These are phyloP conservation scores for Zootoca vivipara DNA, from an alignment of 2,113 vertebrate species.

Conservation along the genomic window DNA sequence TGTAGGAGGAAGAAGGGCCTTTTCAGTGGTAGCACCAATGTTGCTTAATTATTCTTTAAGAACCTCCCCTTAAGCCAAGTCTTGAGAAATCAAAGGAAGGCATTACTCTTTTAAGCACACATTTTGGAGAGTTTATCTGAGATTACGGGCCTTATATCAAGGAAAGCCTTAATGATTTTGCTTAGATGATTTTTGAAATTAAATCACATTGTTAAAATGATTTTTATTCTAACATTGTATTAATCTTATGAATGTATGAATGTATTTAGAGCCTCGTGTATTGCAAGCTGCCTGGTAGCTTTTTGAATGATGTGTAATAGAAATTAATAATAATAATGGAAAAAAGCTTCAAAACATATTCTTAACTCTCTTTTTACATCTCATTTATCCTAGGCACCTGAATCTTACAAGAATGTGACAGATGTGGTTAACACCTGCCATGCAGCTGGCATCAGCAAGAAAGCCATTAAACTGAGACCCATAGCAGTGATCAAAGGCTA, in stretches of 20 bases:
- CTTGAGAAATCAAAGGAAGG: background rate
- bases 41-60: background rate
- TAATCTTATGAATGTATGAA: background rate
- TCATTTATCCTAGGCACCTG: conserved; percentile 83
- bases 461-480: conserved; percentile 95
- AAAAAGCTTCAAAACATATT: background rate
- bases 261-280: background rate
- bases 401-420: conserved; percentile 97
- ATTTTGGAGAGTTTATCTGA: background rate
- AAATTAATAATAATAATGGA: background rate
- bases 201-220: background rate
- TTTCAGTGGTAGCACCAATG: background rate
- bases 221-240: background rate
- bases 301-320: background rate
- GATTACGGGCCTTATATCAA: background rate
- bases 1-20: background rate
- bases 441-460: conserved; percentile 95
- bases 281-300: background rate
- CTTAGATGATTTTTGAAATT: background rate
- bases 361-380: background rate
- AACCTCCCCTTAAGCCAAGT: background rate
- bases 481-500: conserved; percentile 98
- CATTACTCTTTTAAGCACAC: background rate
- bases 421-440: conserved; percentile 98
- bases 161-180: background rate